Evolutionary conservation across 2,888 invertebrate genomes (phyloP).

Genomic region (Oasisia sp.): DNA sequence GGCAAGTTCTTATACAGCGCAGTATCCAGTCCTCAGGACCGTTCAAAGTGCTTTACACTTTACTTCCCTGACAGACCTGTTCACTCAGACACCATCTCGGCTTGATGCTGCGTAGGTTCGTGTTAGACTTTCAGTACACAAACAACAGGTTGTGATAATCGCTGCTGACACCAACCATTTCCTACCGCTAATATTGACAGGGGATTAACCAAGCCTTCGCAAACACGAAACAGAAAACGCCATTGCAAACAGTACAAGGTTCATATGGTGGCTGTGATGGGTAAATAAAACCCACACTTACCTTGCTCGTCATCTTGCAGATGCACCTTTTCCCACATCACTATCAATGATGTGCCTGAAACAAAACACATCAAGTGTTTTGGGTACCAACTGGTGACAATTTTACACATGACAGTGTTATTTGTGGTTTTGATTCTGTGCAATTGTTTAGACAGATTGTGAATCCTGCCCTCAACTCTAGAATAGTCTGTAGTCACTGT

Average conservation of each 20-base stretch:
- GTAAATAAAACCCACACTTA: conserved; percentile 33
- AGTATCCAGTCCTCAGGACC: no score
- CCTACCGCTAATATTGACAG: neutral
- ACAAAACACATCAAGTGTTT: no score
- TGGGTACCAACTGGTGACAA: no score
- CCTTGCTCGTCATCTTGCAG: conserved; percentile 76
- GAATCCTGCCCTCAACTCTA: no score
- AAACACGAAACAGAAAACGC: neutral
- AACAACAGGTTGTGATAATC: neutral
- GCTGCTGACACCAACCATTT: neutral
- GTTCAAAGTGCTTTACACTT: no score
- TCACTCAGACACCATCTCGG: no score
- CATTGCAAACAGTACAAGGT: neutral
- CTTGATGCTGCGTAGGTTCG: neutral
- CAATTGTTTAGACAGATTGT: no score
- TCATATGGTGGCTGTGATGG: neutral
- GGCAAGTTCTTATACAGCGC: no score
- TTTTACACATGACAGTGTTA: no score
- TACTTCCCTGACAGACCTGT: no score
- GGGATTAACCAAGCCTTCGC: neutral
- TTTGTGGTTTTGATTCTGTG: no score
- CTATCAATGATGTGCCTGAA: conserved; percentile 78
- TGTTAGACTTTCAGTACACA: neutral
- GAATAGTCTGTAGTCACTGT: no score
- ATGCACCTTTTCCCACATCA: conserved; percentile 91